A percentile compares a stretch with the other conserved stretches of the same genome.
phyloP scores from a whole-genome alignment of 35 echinoderm and acorn worm genomes.

The Lytechinus variegatus region DNA sequence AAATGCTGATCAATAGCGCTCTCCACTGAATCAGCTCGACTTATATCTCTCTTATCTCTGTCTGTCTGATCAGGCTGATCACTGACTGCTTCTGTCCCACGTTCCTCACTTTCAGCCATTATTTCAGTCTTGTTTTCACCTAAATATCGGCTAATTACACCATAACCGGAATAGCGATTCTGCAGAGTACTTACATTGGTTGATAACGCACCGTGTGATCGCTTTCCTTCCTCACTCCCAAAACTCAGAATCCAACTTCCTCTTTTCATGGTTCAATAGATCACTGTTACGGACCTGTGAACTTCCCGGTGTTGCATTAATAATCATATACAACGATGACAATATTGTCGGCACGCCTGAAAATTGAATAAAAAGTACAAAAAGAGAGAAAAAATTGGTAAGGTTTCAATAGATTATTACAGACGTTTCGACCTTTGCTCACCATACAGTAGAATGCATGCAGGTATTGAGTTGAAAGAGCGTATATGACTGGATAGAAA shows the following conservation, averaged over 20 bases:
- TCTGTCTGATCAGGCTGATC: background rate
- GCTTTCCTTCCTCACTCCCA: background rate
- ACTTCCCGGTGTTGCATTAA: background rate
- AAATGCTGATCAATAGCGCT: background rate
- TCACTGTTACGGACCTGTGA: background rate
- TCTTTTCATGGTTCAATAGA: background rate
- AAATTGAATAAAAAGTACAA: background rate
- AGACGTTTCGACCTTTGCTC: no score
- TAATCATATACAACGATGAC: background rate
- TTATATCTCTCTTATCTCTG: background rate
- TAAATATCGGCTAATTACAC: background rate
- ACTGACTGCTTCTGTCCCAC: background rate
- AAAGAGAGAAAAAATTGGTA: background rate
- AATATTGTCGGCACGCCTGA: background rate
- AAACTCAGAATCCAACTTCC: background rate
- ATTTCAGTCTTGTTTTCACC: background rate
- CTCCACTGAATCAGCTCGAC: background rate
- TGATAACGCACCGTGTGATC: background rate
- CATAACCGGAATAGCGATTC: background rate
- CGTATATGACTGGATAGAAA: no score
- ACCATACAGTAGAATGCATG: no score
- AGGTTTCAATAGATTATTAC: background rate
- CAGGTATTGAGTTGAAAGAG: no score
- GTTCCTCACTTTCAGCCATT: background rate
- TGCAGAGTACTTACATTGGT: background rate